Evolutionary conservation across 2,888 invertebrate species (phyloP), one percentile per base, ranked within the genome.

Genomic region (Diogma glabrata): DNA sequence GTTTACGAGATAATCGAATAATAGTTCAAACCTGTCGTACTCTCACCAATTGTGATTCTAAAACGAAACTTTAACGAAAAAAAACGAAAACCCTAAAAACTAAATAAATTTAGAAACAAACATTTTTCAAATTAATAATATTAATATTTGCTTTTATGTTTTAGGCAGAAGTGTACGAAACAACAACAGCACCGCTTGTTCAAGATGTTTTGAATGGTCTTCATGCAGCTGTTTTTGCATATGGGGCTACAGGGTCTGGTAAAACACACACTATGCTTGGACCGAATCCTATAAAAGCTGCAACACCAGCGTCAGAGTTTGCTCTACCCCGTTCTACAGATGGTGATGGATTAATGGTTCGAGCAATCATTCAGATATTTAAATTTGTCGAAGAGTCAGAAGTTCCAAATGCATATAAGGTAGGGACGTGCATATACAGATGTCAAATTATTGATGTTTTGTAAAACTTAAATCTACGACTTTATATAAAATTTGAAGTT

Each of bases 171-270:
- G 91, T 96, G 1, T 96, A 95, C 69, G 81, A 83, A 54, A 79
- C 81, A 5, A 92, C 94, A 1, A 88, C 93, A 20, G 85, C 85
- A 49, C 79, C 84, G 16, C 73, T 96, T 16, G 90, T 96, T 2
- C 81, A 82, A 40, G 90, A 88, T 61, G 88, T 96, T 1, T 73
- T 95, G 23, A 77, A 75, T 53, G 96, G 96, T 0, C 91, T 87
- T 64, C 94, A 94, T 61, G 95, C 90, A 0, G 94, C 95, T 0
- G 93, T 96, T 22, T 96, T 96, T 70, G 95, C 96, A 1, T 96
- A 70, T 52, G 70, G 70, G n/a, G 70, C 70, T 1, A 70, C 70
- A 1, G 70, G 70, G 2, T 70, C 70, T 0, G 70, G 71, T 0
- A 70, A 70, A 58, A 70, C 70, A 1, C 71, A 70, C 51, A 70